A percentile compares a stretch with the other conserved stretches of the same genome.
phyloP scores from a whole-genome alignment of 2,888 invertebrate species.

The Theretra japonica region DNA sequence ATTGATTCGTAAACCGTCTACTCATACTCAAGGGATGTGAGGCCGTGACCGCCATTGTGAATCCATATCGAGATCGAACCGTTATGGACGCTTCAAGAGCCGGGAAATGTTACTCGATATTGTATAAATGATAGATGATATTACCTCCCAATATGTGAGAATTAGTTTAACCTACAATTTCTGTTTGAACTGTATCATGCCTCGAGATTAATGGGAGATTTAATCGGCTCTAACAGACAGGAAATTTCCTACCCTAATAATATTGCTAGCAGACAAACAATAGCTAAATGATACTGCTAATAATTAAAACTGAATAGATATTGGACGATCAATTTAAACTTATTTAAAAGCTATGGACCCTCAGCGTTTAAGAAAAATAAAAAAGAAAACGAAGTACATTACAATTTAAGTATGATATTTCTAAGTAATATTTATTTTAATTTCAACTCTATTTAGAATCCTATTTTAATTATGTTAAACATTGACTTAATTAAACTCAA shows the following conservation, averaged over 20 bases:
- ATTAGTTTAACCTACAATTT: conserved; percentile 18
- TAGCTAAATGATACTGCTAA: background rate
- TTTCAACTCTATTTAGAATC: too few relatives aligned
- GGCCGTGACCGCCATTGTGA: conserved; percentile 30
- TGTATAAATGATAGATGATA: conserved; percentile 22
- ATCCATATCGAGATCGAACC: conserved; percentile 18
- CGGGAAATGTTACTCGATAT: conserved; percentile 19
- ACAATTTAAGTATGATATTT: too few relatives aligned
- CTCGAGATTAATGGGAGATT: background rate
- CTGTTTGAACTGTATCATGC: background rate
- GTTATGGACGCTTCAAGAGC: conserved; percentile 21
- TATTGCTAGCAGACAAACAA: background rate
- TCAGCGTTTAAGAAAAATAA: too few relatives aligned
- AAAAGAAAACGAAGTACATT: too few relatives aligned
- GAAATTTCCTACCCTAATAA: too few relatives aligned
- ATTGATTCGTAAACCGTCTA: conserved; percentile 67
- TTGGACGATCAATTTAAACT: too few relatives aligned
- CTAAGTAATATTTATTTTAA: too few relatives aligned
- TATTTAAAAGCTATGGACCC: too few relatives aligned
- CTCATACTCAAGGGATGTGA: conserved; percentile 41
- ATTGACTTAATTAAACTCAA: too few relatives aligned
- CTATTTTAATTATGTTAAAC: too few relatives aligned
- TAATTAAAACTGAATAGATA: too few relatives aligned
- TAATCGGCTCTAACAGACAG: too few relatives aligned
- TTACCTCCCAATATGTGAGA: conserved; percentile 18